Percentiles rank a stretch among this genome's conserved stretches.
Conservation (phyloP, 2,113 vertebrate species). For the Ariopsis seemanni region DNA sequence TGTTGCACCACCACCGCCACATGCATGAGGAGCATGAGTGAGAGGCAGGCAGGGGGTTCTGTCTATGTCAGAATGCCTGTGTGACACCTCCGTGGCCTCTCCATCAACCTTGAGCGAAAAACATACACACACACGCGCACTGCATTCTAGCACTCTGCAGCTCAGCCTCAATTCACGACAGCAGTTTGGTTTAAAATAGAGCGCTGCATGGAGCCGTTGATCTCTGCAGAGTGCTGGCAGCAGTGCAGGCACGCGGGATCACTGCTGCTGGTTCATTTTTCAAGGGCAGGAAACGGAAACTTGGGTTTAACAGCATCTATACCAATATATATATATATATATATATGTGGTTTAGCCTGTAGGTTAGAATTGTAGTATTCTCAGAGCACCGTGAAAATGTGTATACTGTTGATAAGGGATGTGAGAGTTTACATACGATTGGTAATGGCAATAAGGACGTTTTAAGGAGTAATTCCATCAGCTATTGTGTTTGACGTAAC, state of each 20-base stretch:
- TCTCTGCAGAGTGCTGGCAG: slow-evolving; percentile 10
- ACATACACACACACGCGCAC: background rate
- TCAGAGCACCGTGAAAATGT: background rate
- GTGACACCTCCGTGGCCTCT: slow-evolving; percentile 33
- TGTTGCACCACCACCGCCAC: background rate
- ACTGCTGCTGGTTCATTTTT: slow-evolving; percentile 6
- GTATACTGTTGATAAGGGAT: background rate
- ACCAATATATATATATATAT: background rate
- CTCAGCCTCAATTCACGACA: slow-evolving; percentile 1
- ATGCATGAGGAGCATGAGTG: background rate
- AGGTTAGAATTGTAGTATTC: background rate
- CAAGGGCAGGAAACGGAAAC: slow-evolving; percentile 24
- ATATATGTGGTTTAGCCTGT: slow-evolving; percentile 4
- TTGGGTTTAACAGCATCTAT: background rate
- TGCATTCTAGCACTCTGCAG: slow-evolving; percentile 17
- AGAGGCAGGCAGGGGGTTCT: slow-evolving; percentile 3
- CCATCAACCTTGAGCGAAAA: slow-evolving; percentile 15
- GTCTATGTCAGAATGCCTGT: slow-evolving; percentile 14
- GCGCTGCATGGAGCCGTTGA: slow-evolving; percentile 11
- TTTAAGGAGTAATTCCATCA: background rate
- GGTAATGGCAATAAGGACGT: background rate
- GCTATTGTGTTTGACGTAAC: background rate
- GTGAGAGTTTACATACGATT: background rate
- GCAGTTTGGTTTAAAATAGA: slow-evolving; percentile 30
- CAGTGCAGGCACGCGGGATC: background rate